phyloP scores from a whole-genome alignment of 1,140 invertebrate species.

The Zaprionus africanus region DNA sequence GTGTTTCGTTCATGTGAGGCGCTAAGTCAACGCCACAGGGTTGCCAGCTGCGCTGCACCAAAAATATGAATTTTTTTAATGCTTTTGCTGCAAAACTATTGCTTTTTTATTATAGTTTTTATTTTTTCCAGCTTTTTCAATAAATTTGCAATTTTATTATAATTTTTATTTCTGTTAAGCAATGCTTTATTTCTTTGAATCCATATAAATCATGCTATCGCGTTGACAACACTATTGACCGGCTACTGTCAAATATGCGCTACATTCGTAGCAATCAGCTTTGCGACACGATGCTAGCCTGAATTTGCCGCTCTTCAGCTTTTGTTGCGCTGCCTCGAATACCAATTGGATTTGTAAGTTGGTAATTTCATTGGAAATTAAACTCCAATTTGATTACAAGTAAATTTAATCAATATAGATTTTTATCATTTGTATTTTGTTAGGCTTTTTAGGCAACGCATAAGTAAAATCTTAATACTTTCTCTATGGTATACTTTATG shows the following conservation, averaged over 20 bases:
- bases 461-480: too few relatives aligned
- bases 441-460: not conserved
- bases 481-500: too few relatives aligned
- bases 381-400: conserved; percentile 1
- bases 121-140: not conserved
- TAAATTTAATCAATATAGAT: not conserved
- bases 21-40: conserved; percentile 52
- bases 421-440: not conserved
- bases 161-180: accelerated
- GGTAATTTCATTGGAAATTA: not conserved
- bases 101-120: accelerated
- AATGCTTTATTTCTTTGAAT: accelerated
- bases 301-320: conserved; percentile 27
- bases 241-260: conserved; percentile 44
- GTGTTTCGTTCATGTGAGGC: conserved; percentile 62
- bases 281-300: conserved; percentile 7
- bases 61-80: not conserved
- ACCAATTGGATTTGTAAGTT: conserved; percentile 25
- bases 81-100: not conserved
- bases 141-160: not conserved
- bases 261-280: conserved; percentile 49
- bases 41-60: conserved; percentile 23
- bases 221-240: conserved; percentile 44
- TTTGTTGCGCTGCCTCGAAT: not conserved
- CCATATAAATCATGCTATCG: not conserved